Base-by-base conservation (phyloP, 2,797 vertebrate species). In the Rhinella marina region DNA sequence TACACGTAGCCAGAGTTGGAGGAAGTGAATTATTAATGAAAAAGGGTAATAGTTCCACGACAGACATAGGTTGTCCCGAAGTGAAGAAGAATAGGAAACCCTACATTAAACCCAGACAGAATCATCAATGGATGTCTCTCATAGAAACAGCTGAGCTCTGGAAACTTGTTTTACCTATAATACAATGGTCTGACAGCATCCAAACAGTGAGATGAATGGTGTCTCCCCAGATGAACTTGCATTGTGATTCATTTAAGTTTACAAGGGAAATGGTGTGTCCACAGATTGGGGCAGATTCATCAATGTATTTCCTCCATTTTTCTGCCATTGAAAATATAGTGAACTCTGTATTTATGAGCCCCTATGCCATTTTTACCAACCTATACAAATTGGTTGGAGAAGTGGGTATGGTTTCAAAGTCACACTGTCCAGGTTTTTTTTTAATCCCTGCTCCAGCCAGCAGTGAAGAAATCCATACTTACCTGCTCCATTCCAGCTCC, bases 191-290 rank as follows among this genome's bases (percentile, higher is more conserved):
- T 77, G 57, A 19, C 83, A 77, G 27, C 56, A 62, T 62, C 25
- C 75, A 76, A 23, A 62, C n/a, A 85, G 27, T 85, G 54, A 12
- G 59, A 76, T 41, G 16, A 59, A 41, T 64, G 64, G 56, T 17
- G 11, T 85, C 32, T 50, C 72, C 70, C 57, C 72, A 85, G 75
- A 62, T 85, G 83, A 77, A 85, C 83, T 64, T 52, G 11, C 25
- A 77, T 61, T 16, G 14, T 25, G 16, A 85, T 76, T 75, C 56
- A 76, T 76, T 76, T 77, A 76, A 85, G 72, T 72, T 62, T 59
- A 77, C 29, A 52, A 8, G 52, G 83, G 57, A 85, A 62, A 83
- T 70, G 14, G 14, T 23, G 81, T 23, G 50, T 21, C 25, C 50
- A 27, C 12, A 11, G 6, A 52, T 48, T 50, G 7, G 14, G 52